Base-by-base conservation (phyloP, 2,797 vertebrate species). In the Typhlichthys eigenmanni region DNA sequence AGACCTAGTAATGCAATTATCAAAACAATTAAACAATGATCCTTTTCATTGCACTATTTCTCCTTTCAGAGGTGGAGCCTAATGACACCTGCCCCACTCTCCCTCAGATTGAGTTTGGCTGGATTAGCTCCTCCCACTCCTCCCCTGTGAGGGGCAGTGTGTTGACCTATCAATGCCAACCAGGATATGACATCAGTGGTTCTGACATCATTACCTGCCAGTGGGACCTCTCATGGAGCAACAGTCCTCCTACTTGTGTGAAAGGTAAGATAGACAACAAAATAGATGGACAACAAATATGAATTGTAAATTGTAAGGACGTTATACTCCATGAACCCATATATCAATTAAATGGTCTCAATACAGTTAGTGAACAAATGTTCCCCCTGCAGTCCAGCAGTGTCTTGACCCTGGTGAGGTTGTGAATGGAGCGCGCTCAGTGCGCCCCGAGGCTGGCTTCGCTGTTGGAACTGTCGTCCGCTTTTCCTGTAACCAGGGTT, bases 191-290 rank as follows among this genome's bases (percentile, higher is more conserved):
- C 85, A 95, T 97, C 72, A 91, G 93, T 0, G 96, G 95, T 74
- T 95, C 95, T 4, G 96, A 97, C 87, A 96, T 97, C 70, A 95
- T 97, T 77, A 97, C 95, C 74, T 97, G 96, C 85, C 96, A 97
- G 71, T 97, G 96, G 96, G 96, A 97, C 83, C 89, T 97, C 47
- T 95, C 95, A 58, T 97, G 96, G 96, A 97, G 95, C 89, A 95
- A 94, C 54, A 92, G 85, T 54, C 95, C 95, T 0, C 96, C 96
- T 0, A 94, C 92, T 16, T 97, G 96, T 82, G 91, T 95, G 59
- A 96, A 95, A 88, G 93, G 96, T 97, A 72, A 92, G 91, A 56
- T 11, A 53, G 32, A 34, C 34, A 34, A 3, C 19, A 19, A 19
- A 19, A 19, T 19, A 19, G 19, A 19, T 19, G 19, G 19, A 19